Base-by-base conservation (phyloP, 2,888 invertebrate genomes). In the Dryobota labecula region DNA sequence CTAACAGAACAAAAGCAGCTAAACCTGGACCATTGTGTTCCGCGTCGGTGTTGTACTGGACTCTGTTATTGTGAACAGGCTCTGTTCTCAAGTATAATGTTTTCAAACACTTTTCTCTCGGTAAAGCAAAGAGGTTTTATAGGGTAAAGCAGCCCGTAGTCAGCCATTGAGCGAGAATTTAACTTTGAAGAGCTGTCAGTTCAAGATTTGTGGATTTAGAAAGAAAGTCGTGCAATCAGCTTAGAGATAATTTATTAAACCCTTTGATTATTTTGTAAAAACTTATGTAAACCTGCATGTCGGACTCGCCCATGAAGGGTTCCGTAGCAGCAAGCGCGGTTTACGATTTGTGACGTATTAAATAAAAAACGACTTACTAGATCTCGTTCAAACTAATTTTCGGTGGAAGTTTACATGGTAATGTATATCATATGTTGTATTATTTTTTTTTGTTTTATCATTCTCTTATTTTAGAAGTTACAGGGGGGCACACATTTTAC, bases 21-120 rank as follows among this genome's bases (percentile, higher is more conserved):
- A 64, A 71, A 65, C 24, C 57, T 62, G 30, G 49, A 38, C 58
- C 45, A 69, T 63, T 66, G 75, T 61, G 47, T 67, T 67, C 56
- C 62, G 18, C 30, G 15, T 33, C 30, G 3, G 33, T 5, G 27
- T 53, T 60, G n/a, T 47, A 66, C 53, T 49, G 24, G 13, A n/a
- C 43, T 56, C 45, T n/a, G n/a, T n/a, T n/a, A 68, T 68, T 72
- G 43, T 57, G 33, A 43, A 18, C 54, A 27, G 24, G 27, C 18
- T 54, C 13, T 49, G 18, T 30, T 33, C 51, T 18, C n/a, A 33
- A 61, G 60, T 65, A 60, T 58, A n/a, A 47, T 65, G 64, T 66
- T 69, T 47, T 47, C 43, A 20, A 60, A 60, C 54, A 27, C 27
- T 61, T 61, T 56, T 60, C 18, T 51, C n/a, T 64, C 33, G 18